phyloP scores from a whole-genome alignment of 2,888 invertebrate genomes.

The Blera fallax region DNA sequence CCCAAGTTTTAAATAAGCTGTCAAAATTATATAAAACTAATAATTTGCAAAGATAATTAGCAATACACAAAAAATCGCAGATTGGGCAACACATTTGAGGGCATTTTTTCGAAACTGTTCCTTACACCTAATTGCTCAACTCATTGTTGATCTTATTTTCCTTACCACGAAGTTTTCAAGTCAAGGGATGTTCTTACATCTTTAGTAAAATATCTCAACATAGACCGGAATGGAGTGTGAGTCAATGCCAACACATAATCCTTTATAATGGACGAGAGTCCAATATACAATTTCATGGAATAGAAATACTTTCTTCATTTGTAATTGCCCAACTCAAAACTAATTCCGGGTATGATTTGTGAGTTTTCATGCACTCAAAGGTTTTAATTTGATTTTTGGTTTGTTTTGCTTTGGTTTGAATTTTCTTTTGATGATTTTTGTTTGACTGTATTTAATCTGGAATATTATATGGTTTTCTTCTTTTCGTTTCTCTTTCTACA shows the following conservation, averaged over 20 bases:
- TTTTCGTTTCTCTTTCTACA: constrained; percentile 46
- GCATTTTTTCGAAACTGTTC: neutral
- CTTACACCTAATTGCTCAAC: neutral
- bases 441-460: constrained; percentile 48
- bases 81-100: neutral
- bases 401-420: constrained; percentile 47
- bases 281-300: neutral
- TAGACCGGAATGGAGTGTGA: neutral
- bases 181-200: neutral
- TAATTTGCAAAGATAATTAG: neutral
- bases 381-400: constrained; percentile 37
- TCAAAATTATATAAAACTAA: neutral
- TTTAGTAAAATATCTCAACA: neutral
- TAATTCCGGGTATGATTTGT: constrained; percentile 23
- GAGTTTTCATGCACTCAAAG: constrained; percentile 1
- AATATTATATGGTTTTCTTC: constrained; percentile 45
- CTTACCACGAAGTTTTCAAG: neutral
- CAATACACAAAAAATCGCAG: neutral
- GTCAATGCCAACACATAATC: neutral
- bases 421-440: constrained; percentile 65
- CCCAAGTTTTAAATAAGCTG: neutral
- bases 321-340: constrained; percentile 26
- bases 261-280: neutral
- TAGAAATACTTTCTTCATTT: neutral
- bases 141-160: neutral